Evolutionary conservation across 2,888 invertebrate species (phyloP), one percentile per base, ranked within the genome.

Genomic region (Plebejus melissa): DNA sequence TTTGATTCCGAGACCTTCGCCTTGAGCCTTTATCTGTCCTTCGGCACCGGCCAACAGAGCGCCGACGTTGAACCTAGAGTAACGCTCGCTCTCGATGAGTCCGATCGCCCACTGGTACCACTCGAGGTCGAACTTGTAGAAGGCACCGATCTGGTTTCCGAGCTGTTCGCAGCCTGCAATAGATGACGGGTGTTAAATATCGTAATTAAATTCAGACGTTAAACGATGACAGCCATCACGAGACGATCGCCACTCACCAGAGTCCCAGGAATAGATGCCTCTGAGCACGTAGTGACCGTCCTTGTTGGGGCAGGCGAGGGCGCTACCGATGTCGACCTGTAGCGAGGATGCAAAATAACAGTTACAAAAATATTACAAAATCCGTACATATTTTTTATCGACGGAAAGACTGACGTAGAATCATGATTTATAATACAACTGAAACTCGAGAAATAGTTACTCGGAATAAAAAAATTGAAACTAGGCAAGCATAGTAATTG

Each of bases 181-280:
- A n/a, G 1, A 70, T 38, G 16, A 70, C n/a, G 41, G 41, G 16
- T 36, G 36, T n/a, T 70, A 38, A 41, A 13, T 69, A 32, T 71
- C 4, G 11, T 41, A 71, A 11, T 71, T 41, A 13, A 32, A 6
- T 77, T 57, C 41, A 76, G 76, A 3, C 32, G 46, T 38, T 46
- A n/a, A 38, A 69, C 60, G 54, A 28, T 58, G 46, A 46, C 46
- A 32, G 11, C 22, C 22, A 9, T 13, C 11, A 6, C 0, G 32
- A 65, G 32, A 9, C 9, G 28, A 65, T 36, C 7, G 32, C 16
- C 5, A 65, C 65, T 65, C 76, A 94, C 96, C 96, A 46, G 96
- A 96, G 82, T 97, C 97, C 94, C 96, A 96, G 50, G 96, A 96
- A 90, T 96, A 97, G 78, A 97, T 91, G 76, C 97, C 97, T 81